Evolutionary conservation across 2,797 vertebrate genomes (phyloP).

Genomic region (Hydrocynus forskahlii): DNA sequence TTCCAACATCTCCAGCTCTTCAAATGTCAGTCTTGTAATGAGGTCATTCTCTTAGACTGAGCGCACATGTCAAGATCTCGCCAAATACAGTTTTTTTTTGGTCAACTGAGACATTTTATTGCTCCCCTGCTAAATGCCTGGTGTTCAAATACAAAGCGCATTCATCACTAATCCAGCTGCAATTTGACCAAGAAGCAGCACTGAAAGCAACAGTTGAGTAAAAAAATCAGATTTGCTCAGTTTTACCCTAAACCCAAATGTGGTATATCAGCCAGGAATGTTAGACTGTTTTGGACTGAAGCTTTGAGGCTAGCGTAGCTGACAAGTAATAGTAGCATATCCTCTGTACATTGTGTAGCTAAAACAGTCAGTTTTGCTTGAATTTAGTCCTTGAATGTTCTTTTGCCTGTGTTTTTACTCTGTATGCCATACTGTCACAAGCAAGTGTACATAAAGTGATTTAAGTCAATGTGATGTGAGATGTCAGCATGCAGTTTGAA

Average conservation of each 20-base stretch:
- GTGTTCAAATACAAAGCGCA: background rate
- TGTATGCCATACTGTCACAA: background rate
- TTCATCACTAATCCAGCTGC: background rate
- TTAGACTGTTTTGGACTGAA: too few species aligned
- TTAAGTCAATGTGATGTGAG: background rate
- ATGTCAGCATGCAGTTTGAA: too few species aligned
- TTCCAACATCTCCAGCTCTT: background rate
- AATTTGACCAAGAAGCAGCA: background rate
- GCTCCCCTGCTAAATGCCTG: conserved; percentile 15
- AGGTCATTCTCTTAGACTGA: background rate
- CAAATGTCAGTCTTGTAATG: background rate
- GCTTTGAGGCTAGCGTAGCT: background rate
- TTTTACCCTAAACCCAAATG: background rate
- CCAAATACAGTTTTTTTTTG: background rate
- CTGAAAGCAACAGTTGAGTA: background rate
- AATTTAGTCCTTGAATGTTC: background rate
- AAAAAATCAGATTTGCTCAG: background rate
- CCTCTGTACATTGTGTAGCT: background rate
- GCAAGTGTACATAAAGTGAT: background rate
- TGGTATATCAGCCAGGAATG: background rate
- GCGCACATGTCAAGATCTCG: background rate
- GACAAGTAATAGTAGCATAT: background rate
- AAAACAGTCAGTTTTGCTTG: background rate
- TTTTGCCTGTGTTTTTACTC: background rate
- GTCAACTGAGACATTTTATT: conserved; percentile 8